Base-by-base conservation (phyloP, 2,113 vertebrate species). In the Athene noctua region DNA sequence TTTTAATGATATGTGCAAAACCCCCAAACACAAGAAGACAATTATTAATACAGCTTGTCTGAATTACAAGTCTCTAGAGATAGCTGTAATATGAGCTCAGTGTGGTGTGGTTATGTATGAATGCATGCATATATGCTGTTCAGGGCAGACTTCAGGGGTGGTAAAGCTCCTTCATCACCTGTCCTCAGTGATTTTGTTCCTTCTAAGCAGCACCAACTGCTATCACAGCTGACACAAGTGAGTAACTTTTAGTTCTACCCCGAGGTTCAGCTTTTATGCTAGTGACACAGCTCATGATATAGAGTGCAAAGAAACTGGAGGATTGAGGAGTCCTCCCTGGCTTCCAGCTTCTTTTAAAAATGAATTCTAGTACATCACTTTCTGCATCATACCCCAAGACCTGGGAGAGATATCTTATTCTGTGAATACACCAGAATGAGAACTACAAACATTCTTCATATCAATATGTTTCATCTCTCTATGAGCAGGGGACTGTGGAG, bases 101-200 rank as follows among this genome's bases (percentile, higher is more conserved):
- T 38, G 34, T 32, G 23, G 13, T 1, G 3, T 61, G 36, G 2
- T 23, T 68, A 3, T 6, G 5, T 20, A 32, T 4, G 15, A 59
- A 52, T 0, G 3, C 14, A 34, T 21, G 17, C 3, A 30, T 23
- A 9, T 6, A 3, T 0, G 0, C 27, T 46, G 5, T 18, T 66
- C 54, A 71, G 65, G 10, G 44, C 21, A 82, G 10, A 26, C 22
- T 2, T 88, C 34, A 40, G 26, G 9, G 4, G 5, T 42, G 29
- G 11, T 25, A 86, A 61, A 86, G 2, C 2, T 36, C 30, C 22
- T 77, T 49, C 49, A 42, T 26, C 5, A 2, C 6, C 3, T 2
- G 12, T 51, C 3, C 14, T 79, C 47, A 59, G 46, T 25, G 12
- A 34, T 54, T 79, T 71, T 66, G 5, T 27, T 79, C 7, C 4